Percentiles rank a stretch among this genome's conserved stretches.
These are phyloP conservation scores for Alca torda DNA, from an alignment of 2,797 vertebrate genomes.

Conservation along the genomic window DNA sequence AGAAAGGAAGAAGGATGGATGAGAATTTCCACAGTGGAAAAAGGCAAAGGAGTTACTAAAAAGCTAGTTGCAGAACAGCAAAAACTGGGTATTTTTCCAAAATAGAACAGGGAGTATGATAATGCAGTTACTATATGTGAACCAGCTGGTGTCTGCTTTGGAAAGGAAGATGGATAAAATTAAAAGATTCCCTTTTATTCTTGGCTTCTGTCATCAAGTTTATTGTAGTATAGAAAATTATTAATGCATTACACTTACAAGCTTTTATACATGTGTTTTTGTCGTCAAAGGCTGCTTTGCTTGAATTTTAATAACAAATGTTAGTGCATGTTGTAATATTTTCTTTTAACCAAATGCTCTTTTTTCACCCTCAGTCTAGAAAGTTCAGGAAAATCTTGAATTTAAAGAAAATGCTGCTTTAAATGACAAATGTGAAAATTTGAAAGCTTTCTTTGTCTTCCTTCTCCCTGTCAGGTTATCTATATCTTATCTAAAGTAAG, in stretches of 20 bases:
- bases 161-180: not conserved
- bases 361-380: not conserved
- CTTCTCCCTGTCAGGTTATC: not conserved
- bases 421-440: not conserved
- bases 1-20: not conserved
- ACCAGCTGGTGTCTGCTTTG: not conserved
- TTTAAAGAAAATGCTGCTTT: not conserved
- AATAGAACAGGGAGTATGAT: not conserved
- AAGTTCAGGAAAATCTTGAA: not conserved
- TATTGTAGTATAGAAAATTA: not conserved
- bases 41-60: not conserved
- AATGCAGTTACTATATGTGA: not conserved
- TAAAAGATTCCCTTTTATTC: not conserved
- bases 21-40: not conserved
- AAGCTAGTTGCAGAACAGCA: not conserved
- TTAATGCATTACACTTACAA: not conserved
- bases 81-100: accelerated
- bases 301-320: not conserved
- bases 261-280: not conserved
- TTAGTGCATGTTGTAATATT: not conserved
- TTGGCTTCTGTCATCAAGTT: not conserved
- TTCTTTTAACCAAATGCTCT: not conserved
- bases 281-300: not conserved
- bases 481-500: not conserved
- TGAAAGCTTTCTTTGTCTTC: not conserved